Evolutionary conservation across 2,888 invertebrate species (phyloP), one percentile per base, ranked within the genome.

Genomic region (Dasysyrphus albostriatus): DNA sequence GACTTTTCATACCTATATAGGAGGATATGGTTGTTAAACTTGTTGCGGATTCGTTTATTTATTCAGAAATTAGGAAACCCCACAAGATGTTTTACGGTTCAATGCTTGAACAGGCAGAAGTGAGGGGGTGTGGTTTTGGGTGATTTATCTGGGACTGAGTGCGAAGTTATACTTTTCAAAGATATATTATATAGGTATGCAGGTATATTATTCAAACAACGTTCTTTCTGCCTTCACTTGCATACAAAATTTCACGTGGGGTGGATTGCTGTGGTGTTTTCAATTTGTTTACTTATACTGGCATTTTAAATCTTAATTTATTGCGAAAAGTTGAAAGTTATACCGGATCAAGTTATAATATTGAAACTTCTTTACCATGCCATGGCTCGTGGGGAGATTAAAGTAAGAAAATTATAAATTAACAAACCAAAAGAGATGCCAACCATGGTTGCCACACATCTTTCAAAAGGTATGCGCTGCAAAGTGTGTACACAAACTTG

Each of bases 11-110:
- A 54, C 10, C 19, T 19, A 49, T 4, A 7, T n/a, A 16, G 7
- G 2, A 4, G 24, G 39, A 24, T 61, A 12, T 58, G 72, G 59
- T 81, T 73, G 65, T 61, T 42, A 39, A 73, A 82, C 85, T 85
- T 85, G 85, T 85, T 85, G 85, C 85, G 59, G 67, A 81, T 76
- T 76, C 54, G 58, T 75, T 61, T 69, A 54, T 69, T 59, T 78
- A 73, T 56, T 56, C 29, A 72, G 24, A 63, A 72, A 63, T 67
- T 54, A 63, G 47, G 54, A 76, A 72, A 42, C 32, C 39, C 16
- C 39, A 59, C n/a, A 51, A 54, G 44, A 72, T 77, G 44, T 39
- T 39, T 56, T 12, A 39, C 12, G 42, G 39, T 74, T 37, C 37
- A 72, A 51, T 69, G 42, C 29, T 58, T 56, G 24, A 5, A 7